Evolutionary conservation across 1,140 invertebrate genomes (phyloP), one percentile per base, ranked within the genome.

Genomic region (Phortica variegata): DNA sequence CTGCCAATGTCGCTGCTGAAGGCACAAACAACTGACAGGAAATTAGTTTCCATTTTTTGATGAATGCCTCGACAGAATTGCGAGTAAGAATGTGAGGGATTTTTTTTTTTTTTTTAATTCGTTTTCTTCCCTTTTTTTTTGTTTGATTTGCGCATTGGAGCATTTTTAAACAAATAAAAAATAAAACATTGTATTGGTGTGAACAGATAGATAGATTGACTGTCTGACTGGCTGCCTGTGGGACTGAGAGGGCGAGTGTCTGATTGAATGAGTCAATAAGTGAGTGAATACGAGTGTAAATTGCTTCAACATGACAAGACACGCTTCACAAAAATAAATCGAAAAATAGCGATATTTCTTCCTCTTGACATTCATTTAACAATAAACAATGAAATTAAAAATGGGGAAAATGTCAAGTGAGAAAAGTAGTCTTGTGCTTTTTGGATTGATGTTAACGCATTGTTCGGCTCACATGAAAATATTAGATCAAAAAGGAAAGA

Each of bases 1-100:
- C 61, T 6, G 23, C 5, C 23, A 26, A 6, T 26, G 23, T 26
- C 5, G 23, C 5, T 26, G 23, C 5, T 6, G 23, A 26, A 26
- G 10, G 21, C 44, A 33, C 44, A 47, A 69, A 69, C 65, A 66
- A 71, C 66, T 71, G 66, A 71, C 66, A 71, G 66, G 66, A 71
- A 71, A 71, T 71, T 71, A 71, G 66, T 71, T 71, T 71, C 66
- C 66, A 71, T 71, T 71, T 71, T 71, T 71, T 71, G 66, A 71
- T 71, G 66, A 71, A 71, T 71, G 66, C 66, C 66, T 71, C 66
- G 66, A 71, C 66, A 71, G 66, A 62, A 71, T 71, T 71, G 68
- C 68, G n/a, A n/a, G n/a, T n/a, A n/a, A n/a, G n/a, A n/a, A n/a
- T 61, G 49, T 52, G 51, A 33, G 39, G n/a, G 51, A 56, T 52